phyloP scores from a whole-genome alignment of 2,113 vertebrate species.

The Aptenodytes forsteri region DNA sequence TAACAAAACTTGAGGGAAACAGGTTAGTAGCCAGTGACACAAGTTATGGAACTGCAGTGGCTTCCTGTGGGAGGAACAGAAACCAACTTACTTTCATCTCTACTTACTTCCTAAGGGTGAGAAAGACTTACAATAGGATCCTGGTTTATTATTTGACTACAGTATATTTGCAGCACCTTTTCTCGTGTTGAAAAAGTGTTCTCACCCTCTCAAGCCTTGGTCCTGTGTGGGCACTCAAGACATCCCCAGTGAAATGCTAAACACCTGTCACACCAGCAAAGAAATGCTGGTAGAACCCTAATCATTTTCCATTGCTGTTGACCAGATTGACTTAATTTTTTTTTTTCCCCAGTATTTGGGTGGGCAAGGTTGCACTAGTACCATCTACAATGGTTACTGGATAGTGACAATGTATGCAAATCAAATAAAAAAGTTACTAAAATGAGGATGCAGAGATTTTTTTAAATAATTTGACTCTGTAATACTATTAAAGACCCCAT shows the following conservation, averaged over 20 bases:
- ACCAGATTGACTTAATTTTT: accelerated
- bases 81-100: background rate
- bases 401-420: accelerated
- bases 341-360: background rate
- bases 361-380: background rate
- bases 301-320: accelerated
- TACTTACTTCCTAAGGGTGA: background rate
- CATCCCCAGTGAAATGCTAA: background rate
- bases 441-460: background rate
- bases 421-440: too few relatives aligned
- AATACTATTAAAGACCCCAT: background rate
- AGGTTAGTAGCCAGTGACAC: background rate
- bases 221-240: background rate
- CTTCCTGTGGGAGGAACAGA: background rate
- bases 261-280: background rate
- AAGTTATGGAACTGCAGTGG: background rate
- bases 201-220: background rate
- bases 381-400: accelerated
- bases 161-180: background rate
- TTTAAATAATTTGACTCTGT: accelerated
- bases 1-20: background rate
- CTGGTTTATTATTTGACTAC: background rate
- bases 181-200: accelerated
- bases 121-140: too few relatives aligned
- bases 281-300: background rate